Conservation (phyloP, 2,113 vertebrate genomes). For the Nothobranchius furzeri region DNA sequence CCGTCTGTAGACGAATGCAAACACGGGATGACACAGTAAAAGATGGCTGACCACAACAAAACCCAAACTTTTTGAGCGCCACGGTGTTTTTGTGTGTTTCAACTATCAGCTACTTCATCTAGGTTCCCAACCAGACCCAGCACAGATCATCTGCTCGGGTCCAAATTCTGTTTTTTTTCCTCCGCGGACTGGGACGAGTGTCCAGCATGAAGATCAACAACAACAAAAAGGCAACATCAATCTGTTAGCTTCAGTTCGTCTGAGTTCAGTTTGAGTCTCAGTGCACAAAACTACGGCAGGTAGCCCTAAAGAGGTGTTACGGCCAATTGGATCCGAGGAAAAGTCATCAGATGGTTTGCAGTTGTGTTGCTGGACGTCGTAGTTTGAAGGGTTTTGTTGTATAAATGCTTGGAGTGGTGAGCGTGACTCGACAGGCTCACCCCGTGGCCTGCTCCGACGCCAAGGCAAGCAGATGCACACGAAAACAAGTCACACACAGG, state of each 20-base stretch:
- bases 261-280: slow-evolving; percentile 60
- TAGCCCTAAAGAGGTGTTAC: slow-evolving; percentile 64
- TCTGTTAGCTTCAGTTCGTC: slow-evolving; percentile 8
- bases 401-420: slow-evolving; percentile 67
- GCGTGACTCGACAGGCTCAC: slow-evolving; percentile 60
- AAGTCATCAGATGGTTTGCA: slow-evolving; percentile 52
- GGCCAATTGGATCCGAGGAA: slow-evolving; percentile 65
- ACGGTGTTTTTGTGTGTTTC: slow-evolving; percentile 41
- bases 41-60: slow-evolving; percentile 43
- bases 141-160: slow-evolving; percentile 25
- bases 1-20: slow-evolving; percentile 32
- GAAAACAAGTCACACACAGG: slow-evolving; percentile 39
- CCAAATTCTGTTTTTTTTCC: slow-evolving; percentile 1
- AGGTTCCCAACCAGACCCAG: slow-evolving; percentile 40
- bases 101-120: slow-evolving; percentile 48
- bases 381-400: slow-evolving; percentile 34
- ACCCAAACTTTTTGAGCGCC: slow-evolving; percentile 38
- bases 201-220: slow-evolving; percentile 41
- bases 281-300: slow-evolving; percentile 70
- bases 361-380: slow-evolving; percentile 46
- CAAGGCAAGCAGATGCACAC: slow-evolving; percentile 34
- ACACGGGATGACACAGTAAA: slow-evolving; percentile 44
- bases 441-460: slow-evolving; percentile 42
- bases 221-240: slow-evolving; percentile 61
- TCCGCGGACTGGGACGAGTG: slow-evolving; percentile 21